A percentile compares a stretch with the other conserved stretches of the same genome.
phyloP scores from a whole-genome alignment of 2,113 vertebrate genomes.

The Emydocephalus ijimae region DNA sequence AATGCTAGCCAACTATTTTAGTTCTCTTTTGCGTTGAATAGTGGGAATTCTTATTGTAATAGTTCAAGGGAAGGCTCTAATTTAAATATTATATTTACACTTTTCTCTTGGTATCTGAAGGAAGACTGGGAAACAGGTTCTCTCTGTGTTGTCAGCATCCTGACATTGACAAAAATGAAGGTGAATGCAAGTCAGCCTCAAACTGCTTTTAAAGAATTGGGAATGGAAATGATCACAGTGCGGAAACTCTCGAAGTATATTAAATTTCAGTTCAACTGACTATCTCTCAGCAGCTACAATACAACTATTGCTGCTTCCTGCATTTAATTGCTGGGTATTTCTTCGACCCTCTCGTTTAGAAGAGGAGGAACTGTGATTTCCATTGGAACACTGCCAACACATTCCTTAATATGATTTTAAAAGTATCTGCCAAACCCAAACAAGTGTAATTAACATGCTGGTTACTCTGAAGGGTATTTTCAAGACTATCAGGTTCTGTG shows the following conservation, averaged over 20 bases:
- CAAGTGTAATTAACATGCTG: background rate
- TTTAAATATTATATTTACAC: background rate
- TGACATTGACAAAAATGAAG: background rate
- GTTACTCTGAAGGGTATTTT: slow-evolving; percentile 13
- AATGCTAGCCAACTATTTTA: background rate
- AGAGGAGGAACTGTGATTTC: background rate
- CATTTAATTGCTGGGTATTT: background rate
- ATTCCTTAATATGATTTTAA: background rate
- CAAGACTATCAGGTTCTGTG: background rate
- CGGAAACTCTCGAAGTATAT: background rate
- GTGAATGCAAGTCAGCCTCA: background rate
- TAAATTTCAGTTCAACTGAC: background rate
- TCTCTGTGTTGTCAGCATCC: background rate
- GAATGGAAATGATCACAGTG: background rate
- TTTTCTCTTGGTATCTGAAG: background rate
- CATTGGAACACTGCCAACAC: background rate
- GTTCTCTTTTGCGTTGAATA: background rate
- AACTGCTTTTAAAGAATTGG: background rate
- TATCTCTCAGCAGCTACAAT: background rate
- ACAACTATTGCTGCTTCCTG: background rate
- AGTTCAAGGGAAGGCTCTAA: background rate
- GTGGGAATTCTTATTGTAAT: background rate
- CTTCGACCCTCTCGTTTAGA: background rate
- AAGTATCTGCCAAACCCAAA: background rate
- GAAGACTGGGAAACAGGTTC: background rate